Percentiles rank a stretch among this genome's conserved stretches.
Evolutionary conservation across 1,140 invertebrate species (phyloP).

Genomic region (Cyclargus thomasi): DNA sequence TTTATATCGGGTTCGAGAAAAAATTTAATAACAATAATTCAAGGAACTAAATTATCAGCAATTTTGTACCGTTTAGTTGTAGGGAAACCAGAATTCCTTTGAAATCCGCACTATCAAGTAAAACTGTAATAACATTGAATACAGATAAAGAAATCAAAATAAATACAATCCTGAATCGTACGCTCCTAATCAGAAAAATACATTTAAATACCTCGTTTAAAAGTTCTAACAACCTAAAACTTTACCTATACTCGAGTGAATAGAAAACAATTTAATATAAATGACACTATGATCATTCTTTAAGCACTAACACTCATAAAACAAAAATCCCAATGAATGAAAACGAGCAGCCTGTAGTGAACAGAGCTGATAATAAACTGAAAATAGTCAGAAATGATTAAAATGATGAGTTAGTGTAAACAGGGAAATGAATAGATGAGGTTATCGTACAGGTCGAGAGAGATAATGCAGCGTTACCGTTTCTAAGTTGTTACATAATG

Average conservation of each 20-base stretch:
- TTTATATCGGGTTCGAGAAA: background rate
- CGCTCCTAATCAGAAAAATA: too few species aligned
- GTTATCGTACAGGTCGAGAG: constrained; percentile 6
- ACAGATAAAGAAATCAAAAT: background rate
- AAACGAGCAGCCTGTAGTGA: background rate
- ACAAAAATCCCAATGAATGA: background rate
- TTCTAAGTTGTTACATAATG: background rate
- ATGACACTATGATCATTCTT: background rate
- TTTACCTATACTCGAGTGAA: too few species aligned
- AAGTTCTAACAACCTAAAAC: too few species aligned
- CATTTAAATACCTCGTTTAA: too few species aligned
- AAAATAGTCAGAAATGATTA: constrained; percentile 11
- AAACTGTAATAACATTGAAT: background rate
- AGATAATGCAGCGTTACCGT: background rate
- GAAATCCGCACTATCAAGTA: background rate
- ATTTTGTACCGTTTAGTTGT: background rate
- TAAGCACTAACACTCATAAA: background rate
- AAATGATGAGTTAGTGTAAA: constrained; percentile 8
- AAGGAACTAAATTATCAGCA: background rate
- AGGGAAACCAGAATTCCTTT: background rate
- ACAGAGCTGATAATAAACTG: background rate
- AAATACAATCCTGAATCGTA: background rate
- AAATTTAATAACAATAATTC: background rate
- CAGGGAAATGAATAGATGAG: constrained; percentile 6
- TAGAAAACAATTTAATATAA: background rate